Conservation (phyloP, 2,888 invertebrate genomes). For the Epinotia brunnichana region DNA sequence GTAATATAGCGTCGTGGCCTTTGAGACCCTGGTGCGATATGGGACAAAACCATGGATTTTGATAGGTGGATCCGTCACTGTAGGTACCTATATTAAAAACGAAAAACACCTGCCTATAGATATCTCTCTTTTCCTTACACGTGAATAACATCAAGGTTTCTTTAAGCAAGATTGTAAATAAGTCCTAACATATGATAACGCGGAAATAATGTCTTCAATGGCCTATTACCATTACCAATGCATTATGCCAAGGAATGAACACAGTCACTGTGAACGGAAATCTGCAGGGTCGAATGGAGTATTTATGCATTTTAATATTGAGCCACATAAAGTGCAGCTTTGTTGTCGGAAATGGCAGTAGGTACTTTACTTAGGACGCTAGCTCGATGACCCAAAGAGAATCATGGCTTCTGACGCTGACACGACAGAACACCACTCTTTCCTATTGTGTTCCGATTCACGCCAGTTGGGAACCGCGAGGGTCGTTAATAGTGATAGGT, state of each 20-base stretch:
- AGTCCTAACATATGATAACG: constrained; percentile 20
- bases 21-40: constrained; percentile 1
- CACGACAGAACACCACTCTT: too few species aligned
- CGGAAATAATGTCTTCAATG: constrained; percentile 29
- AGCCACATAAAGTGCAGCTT: not conserved
- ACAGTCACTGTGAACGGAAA: constrained; percentile 26
- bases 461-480: too few species aligned
- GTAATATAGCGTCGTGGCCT: constrained; percentile 5
- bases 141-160: constrained; percentile 10
- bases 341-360: not conserved
- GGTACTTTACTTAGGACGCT: not conserved
- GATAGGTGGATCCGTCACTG: not conserved
- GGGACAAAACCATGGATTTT: not conserved
- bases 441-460: too few species aligned
- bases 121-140: not conserved
- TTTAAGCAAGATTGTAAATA: constrained; percentile 18
- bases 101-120: too few species aligned
- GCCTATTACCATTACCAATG: constrained; percentile 19
- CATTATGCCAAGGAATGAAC: constrained; percentile 13
- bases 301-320: constrained; percentile 29
- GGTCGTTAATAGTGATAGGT: too few species aligned
- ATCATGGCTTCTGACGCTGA: too few species aligned
- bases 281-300: constrained; percentile 17
- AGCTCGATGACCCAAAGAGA: too few species aligned
- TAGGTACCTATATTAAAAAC: not conserved